These are phyloP conservation scores for Salticus scenicus DNA, from an alignment of 2,888 invertebrate genomes.

Conservation along the genomic window DNA sequence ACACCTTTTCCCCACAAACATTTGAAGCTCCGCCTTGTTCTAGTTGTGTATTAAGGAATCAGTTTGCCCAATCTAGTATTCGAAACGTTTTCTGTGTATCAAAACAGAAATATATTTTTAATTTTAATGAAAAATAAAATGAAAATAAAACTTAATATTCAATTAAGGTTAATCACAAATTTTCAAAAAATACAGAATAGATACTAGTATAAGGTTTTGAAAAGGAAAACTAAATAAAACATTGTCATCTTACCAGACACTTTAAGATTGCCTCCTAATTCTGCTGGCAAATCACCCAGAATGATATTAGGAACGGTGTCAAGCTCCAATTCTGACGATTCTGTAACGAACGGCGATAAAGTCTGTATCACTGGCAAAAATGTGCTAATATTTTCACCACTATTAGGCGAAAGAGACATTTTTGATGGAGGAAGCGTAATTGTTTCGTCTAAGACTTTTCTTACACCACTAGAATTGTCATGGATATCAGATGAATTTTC, in stretches of 20 bases:
- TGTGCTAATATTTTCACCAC: slow-evolving; percentile 32
- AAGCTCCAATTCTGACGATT: background rate
- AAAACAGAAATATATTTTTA: too few relatives aligned
- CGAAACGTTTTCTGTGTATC: too few relatives aligned
- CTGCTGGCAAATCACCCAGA: slow-evolving; percentile 27
- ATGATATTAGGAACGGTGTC: slow-evolving; percentile 30
- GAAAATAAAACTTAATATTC: too few relatives aligned
- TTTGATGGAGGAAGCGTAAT: slow-evolving; percentile 49
- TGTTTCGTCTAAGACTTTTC: slow-evolving; percentile 36
- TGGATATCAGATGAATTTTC: slow-evolving; percentile 51
- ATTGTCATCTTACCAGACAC: slow-evolving; percentile 72
- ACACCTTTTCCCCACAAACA: too few relatives aligned
- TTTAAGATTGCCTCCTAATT: slow-evolving; percentile 67
- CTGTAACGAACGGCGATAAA: background rate
- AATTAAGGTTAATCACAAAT: too few relatives aligned
- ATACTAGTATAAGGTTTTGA: too few relatives aligned
- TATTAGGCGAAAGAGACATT: slow-evolving; percentile 23
- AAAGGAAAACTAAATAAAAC: too few relatives aligned
- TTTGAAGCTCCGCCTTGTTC: too few relatives aligned
- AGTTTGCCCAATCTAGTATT: too few relatives aligned
- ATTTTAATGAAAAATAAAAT: too few relatives aligned
- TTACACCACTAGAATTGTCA: slow-evolving; percentile 64
- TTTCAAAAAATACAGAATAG: too few relatives aligned
- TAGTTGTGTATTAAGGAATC: too few relatives aligned
- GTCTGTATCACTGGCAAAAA: slow-evolving; percentile 50